Evolutionary conservation across 2,113 vertebrate species (phyloP).

Genomic region (Hiodon tergisus): DNA sequence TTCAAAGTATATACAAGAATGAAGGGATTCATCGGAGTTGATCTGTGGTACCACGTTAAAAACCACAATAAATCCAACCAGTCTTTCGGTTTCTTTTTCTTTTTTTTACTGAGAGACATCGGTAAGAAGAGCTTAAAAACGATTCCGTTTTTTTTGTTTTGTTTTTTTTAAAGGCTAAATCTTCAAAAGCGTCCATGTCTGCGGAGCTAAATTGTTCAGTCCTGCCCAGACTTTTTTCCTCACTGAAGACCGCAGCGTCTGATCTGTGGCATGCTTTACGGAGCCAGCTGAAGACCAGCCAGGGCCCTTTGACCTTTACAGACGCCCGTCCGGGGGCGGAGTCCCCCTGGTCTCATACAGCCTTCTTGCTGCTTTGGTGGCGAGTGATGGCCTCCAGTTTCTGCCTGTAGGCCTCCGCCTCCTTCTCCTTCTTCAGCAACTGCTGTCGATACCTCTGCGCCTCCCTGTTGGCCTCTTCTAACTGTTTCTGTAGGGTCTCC

Average conservation of each 20-base stretch:
- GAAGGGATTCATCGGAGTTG: neutral
- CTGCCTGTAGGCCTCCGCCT: slow-evolving; percentile 79
- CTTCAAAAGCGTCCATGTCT: too few species aligned
- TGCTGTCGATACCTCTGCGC: slow-evolving; percentile 81
- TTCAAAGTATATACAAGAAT: neutral
- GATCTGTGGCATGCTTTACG: neutral
- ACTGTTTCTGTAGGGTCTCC: slow-evolving; percentile 80
- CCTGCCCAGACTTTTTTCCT: neutral
- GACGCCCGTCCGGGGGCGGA: neutral
- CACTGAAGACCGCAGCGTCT: neutral
- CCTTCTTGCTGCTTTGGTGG: slow-evolving; percentile 76
- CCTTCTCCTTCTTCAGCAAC: slow-evolving; percentile 80
- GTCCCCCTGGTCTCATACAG: slow-evolving; percentile 48
- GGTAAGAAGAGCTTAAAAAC: slow-evolving; percentile 9
- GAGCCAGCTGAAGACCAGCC: neutral
- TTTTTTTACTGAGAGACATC: neutral
- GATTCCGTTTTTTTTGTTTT: too few species aligned
- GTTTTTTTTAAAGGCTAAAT: too few species aligned
- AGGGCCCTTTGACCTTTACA: neutral
- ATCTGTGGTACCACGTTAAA: slow-evolving; percentile 8
- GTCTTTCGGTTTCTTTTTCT: neutral
- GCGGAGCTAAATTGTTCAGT: neutral
- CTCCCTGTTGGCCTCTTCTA: slow-evolving; percentile 83
- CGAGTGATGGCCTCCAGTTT: slow-evolving; percentile 81
- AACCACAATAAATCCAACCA: neutral